Percentiles rank a stretch among this genome's conserved stretches.
Conservation (phyloP, 2,113 vertebrate genomes). For the Silurus meridionalis region DNA sequence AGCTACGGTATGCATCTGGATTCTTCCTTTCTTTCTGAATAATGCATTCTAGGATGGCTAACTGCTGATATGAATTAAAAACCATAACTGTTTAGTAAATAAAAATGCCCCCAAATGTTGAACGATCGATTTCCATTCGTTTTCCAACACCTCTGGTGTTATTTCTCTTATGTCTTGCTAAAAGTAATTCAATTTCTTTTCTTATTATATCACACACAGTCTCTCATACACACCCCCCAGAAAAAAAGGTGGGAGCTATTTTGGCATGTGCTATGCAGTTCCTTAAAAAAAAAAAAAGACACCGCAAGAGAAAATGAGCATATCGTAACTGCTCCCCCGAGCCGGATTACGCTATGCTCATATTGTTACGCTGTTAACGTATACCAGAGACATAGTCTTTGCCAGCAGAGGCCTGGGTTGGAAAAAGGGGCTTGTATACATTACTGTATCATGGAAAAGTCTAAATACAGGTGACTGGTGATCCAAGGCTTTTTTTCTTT, state of each 20-base stretch:
- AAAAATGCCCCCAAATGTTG: constrained; percentile 53
- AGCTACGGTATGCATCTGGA: constrained; percentile 64
- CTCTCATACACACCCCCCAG: constrained; percentile 22
- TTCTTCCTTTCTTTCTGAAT: constrained; percentile 68
- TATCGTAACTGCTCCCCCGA: background rate
- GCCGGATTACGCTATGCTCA: constrained; percentile 21
- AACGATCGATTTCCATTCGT: constrained; percentile 59
- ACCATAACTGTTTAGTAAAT: constrained; percentile 70
- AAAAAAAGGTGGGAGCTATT: background rate
- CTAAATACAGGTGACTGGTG: constrained; percentile 79
- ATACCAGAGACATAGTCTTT: constrained; percentile 28
- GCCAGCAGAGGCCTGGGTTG: constrained; percentile 28
- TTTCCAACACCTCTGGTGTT: constrained; percentile 69
- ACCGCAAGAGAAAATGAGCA: constrained; percentile 36
- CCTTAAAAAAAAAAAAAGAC: constrained; percentile 11
- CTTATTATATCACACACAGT: constrained; percentile 33
- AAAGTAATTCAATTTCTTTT: constrained; percentile 46
- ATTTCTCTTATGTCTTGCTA: constrained; percentile 64
- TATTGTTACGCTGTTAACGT: constrained; percentile 42
- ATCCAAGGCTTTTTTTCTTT: constrained; percentile 43
- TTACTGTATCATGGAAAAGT: constrained; percentile 77
- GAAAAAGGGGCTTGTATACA: constrained; percentile 67
- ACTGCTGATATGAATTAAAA: constrained; percentile 60
- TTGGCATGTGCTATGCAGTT: constrained; percentile 12
- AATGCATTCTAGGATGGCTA: constrained; percentile 59